Base-by-base conservation (phyloP, 1,140 invertebrate genomes). In the Lethrus apterus region DNA sequence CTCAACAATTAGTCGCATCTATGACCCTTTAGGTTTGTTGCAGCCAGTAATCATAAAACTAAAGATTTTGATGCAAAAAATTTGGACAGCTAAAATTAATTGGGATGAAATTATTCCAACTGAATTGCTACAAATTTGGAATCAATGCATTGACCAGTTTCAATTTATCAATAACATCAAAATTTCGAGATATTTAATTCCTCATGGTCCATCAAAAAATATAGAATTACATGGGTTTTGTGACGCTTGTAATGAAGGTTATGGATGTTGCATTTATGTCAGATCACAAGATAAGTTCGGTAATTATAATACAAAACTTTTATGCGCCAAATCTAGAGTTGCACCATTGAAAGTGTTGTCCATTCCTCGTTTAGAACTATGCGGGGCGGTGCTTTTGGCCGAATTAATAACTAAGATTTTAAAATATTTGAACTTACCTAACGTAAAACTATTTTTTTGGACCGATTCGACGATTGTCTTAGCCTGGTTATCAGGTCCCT, bases 241-340 rank as follows among this genome's bases (percentile, higher is more conserved):
- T 36, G 69, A 71, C 50, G 59, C 64, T 2, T 64, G 58, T 0
- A 51, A 62, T 44, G 18, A 35, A 10, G 66, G 60, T 3, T 72
- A 66, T 48, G 65, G 56, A 10, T 56, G 59, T 4, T 60, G 56
- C 3, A 46, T 69, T 14, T 70, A 70, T 42, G 21, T 54, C 4
- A 46, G 56, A 47, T n/a, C n/a, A n/a, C n/a, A n/a, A n/a, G n/a
- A n/a, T n/a, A n/a, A n/a, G n/a, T n/a, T n/a, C n/a, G n/a, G n/a
- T n/a, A n/a, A n/a, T n/a, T n/a, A n/a, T n/a, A 29, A 44, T 10
- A 48, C 36, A 21, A 38, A 42, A 20, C 2, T 2, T 47, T 14
- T 71, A 24, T 56, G 56, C 35, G 58, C 63, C 0, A 70, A 69
- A 56, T 57, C 61, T 4, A 58, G 51, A 36, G 64, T 71, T 4